A percentile compares a stretch with the other conserved stretches of the same genome.
Evolutionary conservation across 2,888 invertebrate genomes (phyloP).

Genomic region (Yponomeuta sedellus): DNA sequence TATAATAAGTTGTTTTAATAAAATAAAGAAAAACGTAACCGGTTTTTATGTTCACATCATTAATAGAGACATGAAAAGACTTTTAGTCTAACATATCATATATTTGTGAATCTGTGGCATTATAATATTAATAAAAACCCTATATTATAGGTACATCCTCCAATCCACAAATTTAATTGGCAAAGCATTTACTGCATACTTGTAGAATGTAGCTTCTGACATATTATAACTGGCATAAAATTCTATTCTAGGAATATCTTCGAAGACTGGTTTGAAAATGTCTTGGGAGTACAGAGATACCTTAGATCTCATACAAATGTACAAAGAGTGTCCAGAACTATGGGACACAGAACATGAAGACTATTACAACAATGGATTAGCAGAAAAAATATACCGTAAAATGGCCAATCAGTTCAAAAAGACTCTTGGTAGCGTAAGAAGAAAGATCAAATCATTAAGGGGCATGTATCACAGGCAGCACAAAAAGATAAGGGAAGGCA

Average conservation of each 20-base stretch:
- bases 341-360: conserved; percentile 7
- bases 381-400: background rate
- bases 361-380: background rate
- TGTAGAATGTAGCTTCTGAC: no score
- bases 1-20: no score
- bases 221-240: no score
- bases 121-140: no score
- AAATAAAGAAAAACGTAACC: no score
- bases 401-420: conserved; percentile 1
- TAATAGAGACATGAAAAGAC: no score
- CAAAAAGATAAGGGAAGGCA: background rate
- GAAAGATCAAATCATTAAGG: conserved; percentile 5
- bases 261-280: conserved; percentile 4
- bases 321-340: conserved; percentile 4
- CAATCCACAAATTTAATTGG: no score
- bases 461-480: conserved; percentile 6
- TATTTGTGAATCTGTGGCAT: no score
- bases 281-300: conserved; percentile 5
- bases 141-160: no score
- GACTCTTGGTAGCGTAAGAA: background rate
- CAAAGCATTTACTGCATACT: no score
- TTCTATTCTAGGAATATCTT: background rate
- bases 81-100: no score
- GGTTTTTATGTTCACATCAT: no score
- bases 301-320: background rate